Percentiles rank a stretch among this genome's conserved stretches.
Conservation (phyloP, 2,113 vertebrate genomes). For the Oryctolagus cuniculus region DNA sequence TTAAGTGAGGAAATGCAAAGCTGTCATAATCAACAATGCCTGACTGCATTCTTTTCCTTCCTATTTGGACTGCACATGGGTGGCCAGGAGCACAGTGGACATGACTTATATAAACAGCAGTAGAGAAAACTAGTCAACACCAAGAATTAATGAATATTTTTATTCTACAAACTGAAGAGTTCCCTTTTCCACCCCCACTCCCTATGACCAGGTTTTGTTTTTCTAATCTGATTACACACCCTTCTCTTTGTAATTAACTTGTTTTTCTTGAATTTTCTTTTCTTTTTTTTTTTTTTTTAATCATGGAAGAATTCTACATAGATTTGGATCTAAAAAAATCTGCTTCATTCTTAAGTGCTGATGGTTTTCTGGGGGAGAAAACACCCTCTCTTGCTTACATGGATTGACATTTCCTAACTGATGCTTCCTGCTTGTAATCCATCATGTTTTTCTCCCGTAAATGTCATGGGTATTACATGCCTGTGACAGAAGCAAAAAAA, state of each 20-base stretch:
- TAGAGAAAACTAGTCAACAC: too few species aligned
- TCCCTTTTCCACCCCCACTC: neutral
- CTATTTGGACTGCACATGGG: too few species aligned
- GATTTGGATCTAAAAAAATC: neutral
- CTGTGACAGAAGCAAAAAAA: neutral
- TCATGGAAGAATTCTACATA: neutral
- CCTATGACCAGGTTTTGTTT: neutral
- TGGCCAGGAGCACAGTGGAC: too few species aligned
- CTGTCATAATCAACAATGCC: too few species aligned
- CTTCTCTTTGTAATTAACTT: neutral
- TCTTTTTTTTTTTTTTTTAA: neutral
- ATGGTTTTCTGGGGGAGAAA: neutral
- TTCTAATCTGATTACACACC: neutral
- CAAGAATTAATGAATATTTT: too few species aligned
- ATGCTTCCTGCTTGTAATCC: neutral
- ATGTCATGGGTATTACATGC: neutral
- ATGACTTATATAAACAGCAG: too few species aligned
- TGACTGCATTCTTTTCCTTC: too few species aligned
- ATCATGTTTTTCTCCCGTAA: neutral
- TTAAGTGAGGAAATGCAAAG: too few species aligned
- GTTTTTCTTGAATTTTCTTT: neutral
- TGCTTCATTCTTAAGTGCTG: neutral
- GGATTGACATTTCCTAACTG: neutral
- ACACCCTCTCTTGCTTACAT: neutral
- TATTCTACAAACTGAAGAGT: too few species aligned